A percentile compares a stretch with the other conserved stretches of the same genome.
phyloP scores from a whole-genome alignment of 2,113 vertebrate genomes.

The Orycteropus afer region DNA sequence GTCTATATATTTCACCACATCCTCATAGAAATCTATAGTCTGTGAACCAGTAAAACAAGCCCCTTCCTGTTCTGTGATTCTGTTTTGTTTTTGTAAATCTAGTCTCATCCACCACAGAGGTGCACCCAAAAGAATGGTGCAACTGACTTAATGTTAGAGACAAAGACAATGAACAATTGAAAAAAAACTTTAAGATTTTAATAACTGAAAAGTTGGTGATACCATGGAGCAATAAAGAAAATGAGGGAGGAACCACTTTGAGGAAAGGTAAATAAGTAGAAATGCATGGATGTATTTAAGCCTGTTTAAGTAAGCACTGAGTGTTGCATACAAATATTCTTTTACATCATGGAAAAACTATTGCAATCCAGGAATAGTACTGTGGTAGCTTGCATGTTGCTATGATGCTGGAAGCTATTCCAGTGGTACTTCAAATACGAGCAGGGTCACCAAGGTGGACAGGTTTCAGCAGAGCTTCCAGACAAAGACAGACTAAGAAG shows the following conservation, averaged over 20 bases:
- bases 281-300: not conserved
- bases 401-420: not conserved
- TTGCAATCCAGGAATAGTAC: not conserved
- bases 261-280: not conserved
- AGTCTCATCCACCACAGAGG: not conserved
- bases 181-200: not conserved
- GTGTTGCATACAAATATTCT: not conserved
- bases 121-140: not conserved
- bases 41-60: not conserved
- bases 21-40: slow-evolving; percentile 5
- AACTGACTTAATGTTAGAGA: not conserved
- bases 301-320: not conserved
- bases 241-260: slow-evolving; percentile 15
- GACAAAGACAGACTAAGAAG: not conserved
- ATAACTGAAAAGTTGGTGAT: slow-evolving; percentile 27
- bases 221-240: not conserved
- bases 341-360: slow-evolving; percentile 26
- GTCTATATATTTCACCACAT: not conserved
- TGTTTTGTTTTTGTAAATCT: not conserved
- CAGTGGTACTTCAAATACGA: not conserved
- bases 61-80: not conserved
- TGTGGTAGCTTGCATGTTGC: not conserved
- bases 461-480: not conserved
- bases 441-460: no score
- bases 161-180: not conserved